Conservation (phyloP, 2,888 invertebrate species). For the Mesorhabditis sp. region DNA sequence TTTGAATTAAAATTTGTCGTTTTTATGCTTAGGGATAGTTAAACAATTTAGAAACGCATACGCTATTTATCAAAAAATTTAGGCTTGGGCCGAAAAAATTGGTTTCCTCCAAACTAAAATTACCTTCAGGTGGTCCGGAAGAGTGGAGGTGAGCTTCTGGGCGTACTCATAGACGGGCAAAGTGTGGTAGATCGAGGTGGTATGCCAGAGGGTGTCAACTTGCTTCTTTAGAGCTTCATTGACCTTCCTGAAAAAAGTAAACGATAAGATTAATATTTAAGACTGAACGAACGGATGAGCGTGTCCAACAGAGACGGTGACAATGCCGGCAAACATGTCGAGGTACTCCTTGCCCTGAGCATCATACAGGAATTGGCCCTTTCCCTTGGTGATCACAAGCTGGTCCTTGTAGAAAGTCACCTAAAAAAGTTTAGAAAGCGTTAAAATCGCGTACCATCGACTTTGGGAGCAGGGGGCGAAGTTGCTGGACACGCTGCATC, state of each 20-base stretch:
- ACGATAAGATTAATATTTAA: background rate
- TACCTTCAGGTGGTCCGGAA: conserved; percentile 82
- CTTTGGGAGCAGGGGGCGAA: conserved; percentile 44
- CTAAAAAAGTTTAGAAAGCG: background rate
- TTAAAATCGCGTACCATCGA: conserved; percentile 14
- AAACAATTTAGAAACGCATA: background rate
- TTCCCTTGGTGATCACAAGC: conserved; percentile 69
- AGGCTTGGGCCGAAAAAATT: background rate
- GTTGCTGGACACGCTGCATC: conserved; percentile 42
- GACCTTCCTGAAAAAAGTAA: conserved; percentile 70
- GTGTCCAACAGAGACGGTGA: conserved; percentile 93
- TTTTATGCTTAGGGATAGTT: background rate
- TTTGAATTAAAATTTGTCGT: too few relatives aligned
- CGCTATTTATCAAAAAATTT: background rate
- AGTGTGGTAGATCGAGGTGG: conserved; percentile 85
- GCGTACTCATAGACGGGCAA: conserved; percentile 86
- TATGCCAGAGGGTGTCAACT: conserved; percentile 80
- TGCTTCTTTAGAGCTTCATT: conserved; percentile 76
- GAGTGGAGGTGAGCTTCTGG: conserved; percentile 73
- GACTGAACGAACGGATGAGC: conserved; percentile 77
- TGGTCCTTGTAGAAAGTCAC: conserved; percentile 36
- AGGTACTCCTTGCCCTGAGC: conserved; percentile 70
- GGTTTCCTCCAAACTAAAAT: background rate
- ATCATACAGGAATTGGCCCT: conserved; percentile 41
- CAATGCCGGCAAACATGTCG: conserved; percentile 93